These are phyloP conservation scores for Kryphioiulus occultus DNA, from an alignment of 2,888 invertebrate species.

Conservation along the genomic window DNA sequence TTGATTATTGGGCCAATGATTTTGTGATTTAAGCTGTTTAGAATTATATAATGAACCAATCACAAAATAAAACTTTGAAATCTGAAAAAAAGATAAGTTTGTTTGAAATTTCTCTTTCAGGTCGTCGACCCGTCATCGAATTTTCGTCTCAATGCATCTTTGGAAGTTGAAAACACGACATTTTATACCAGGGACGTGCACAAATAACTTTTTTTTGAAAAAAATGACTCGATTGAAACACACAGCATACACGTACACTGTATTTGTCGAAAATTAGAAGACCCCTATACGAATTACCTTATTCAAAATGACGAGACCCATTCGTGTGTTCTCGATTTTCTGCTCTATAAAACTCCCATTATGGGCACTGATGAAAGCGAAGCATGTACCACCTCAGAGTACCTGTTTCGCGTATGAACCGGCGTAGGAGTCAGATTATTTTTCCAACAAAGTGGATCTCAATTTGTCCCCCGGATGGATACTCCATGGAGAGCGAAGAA, in stretches of 20 bases:
- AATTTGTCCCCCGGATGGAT: conserved; percentile 1
- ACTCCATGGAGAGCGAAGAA: not conserved
- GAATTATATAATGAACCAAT: too few species aligned
- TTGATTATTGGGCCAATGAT: too few species aligned
- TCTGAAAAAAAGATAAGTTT: too few species aligned
- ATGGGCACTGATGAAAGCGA: not conserved
- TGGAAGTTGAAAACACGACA: too few species aligned
- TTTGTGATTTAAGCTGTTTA: too few species aligned
- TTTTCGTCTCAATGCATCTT: too few species aligned
- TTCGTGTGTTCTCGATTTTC: not conserved
- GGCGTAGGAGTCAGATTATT: not conserved
- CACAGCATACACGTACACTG: not conserved
- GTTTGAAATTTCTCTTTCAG: too few species aligned
- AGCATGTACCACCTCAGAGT: not conserved
- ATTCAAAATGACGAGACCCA: not conserved
- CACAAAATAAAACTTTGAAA: too few species aligned
- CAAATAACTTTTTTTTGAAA: not conserved
- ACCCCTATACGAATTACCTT: not conserved
- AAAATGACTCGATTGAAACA: not conserved
- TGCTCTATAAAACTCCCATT: not conserved
- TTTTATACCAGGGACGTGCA: not conserved
- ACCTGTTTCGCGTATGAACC: not conserved
- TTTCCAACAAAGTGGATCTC: conserved; percentile 11
- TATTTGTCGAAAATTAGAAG: not conserved
- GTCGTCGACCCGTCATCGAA: too few species aligned